Percentiles rank a stretch among this genome's conserved stretches.
Evolutionary conservation across 2,888 invertebrate species (phyloP).

Genomic region (Ormyrus labotus): DNA sequence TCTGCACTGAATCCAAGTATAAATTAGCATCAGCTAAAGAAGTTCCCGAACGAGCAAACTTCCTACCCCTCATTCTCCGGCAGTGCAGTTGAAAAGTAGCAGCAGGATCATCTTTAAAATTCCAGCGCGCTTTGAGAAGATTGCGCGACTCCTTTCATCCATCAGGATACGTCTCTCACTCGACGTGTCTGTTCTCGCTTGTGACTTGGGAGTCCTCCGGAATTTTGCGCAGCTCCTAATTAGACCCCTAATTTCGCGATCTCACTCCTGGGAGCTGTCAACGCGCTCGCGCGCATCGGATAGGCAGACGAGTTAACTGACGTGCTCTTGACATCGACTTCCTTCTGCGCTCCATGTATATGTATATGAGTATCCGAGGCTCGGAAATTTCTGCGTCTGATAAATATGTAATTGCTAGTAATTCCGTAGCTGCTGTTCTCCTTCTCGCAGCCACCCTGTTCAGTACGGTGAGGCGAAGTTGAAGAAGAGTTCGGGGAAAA

Average conservation of each 20-base stretch:
- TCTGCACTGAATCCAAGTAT: too few relatives aligned
- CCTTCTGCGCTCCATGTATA: slow-evolving; percentile 31
- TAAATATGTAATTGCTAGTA: slow-evolving; percentile 70
- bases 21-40: too few relatives aligned
- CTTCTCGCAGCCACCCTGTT: not conserved
- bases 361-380: slow-evolving; percentile 32
- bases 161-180: slow-evolving; percentile 33
- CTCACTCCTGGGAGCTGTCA: slow-evolving; percentile 59
- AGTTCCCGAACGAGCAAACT: too few relatives aligned
- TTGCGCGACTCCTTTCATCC: slow-evolving; percentile 6
- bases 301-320: slow-evolving; percentile 57
- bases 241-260: slow-evolving; percentile 52
- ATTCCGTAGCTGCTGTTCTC: slow-evolving; percentile 24
- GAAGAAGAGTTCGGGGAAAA: not conserved
- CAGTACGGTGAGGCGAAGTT: not conserved
- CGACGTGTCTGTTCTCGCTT: not conserved
- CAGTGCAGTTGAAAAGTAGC: too few relatives aligned
- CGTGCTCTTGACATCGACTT: slow-evolving; percentile 42
- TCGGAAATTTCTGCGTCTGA: slow-evolving; percentile 66
- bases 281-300: slow-evolving; percentile 65
- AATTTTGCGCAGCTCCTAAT: slow-evolving; percentile 51
- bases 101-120: slow-evolving; percentile 48
- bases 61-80: too few relatives aligned
- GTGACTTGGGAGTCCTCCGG: slow-evolving; percentile 9
- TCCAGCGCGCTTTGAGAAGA: not conserved